phyloP scores from a whole-genome alignment of 1,140 invertebrate genomes.

The Cyclina sinensis region DNA sequence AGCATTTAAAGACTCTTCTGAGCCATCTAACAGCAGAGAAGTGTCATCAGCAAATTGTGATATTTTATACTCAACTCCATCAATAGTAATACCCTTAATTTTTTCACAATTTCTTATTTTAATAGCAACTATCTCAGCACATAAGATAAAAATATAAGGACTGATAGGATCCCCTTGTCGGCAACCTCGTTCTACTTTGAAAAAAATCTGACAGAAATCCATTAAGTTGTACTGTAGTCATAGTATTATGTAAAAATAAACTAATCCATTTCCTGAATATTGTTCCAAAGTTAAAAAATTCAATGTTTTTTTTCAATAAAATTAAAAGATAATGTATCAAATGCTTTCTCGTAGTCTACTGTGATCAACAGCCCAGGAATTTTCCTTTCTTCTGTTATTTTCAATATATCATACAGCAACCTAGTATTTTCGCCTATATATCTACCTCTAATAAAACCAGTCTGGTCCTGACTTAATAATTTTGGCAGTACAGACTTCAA shows the following conservation, averaged over 20 bases:
- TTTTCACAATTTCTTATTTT: conserved; percentile 37
- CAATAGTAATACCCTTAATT: conserved; percentile 50
- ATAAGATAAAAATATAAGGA: conserved; percentile 49
- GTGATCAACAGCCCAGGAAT: background rate
- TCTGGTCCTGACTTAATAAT: conserved; percentile 29
- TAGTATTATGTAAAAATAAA: conserved; percentile 26
- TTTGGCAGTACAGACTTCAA: conserved; percentile 5
- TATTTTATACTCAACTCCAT: conserved; percentile 22
- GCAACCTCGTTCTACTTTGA: conserved; percentile 37
- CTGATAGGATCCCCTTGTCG: conserved; percentile 53
- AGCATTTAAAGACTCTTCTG: conserved; percentile 41
- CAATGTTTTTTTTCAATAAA: conserved; percentile 26
- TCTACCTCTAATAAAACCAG: conserved; percentile 29
- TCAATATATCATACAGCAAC: conserved; percentile 47
- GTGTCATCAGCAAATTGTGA: conserved; percentile 62
- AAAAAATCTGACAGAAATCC: conserved; percentile 26
- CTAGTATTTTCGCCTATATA: conserved; percentile 54
- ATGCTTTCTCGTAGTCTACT: conserved; percentile 45
- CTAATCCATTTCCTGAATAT: background rate
- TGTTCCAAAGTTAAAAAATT: conserved; percentile 3
- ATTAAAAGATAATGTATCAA: background rate
- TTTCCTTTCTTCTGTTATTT: background rate
- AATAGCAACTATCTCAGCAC: conserved; percentile 47
- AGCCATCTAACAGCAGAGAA: conserved; percentile 42
- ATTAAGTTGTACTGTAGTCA: conserved; percentile 31